Percentiles rank a stretch among this genome's conserved stretches.
Conservation (phyloP, 2,797 vertebrate species). For the Gallirallus australis region DNA sequence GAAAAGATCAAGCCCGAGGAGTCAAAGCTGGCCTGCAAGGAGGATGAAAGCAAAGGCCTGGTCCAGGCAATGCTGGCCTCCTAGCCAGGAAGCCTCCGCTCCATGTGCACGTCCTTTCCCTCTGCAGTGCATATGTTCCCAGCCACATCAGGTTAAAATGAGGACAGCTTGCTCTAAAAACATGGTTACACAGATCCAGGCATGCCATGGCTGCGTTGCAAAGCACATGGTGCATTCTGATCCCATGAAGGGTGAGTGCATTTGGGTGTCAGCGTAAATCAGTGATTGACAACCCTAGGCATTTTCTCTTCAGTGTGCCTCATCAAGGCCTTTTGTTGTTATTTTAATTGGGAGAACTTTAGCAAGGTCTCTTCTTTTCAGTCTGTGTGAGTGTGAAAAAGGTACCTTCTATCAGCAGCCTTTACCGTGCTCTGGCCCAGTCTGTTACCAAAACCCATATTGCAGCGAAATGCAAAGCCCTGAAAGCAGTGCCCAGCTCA, state of each 20-base stretch:
- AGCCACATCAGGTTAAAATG: neutral
- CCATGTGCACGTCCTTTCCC: neutral
- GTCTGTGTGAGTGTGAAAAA: neutral
- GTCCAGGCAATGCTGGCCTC: neutral
- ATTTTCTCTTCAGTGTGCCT: neutral
- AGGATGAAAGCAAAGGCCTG: neutral
- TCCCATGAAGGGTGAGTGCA: neutral
- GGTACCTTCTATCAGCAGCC: neutral
- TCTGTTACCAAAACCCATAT: neutral
- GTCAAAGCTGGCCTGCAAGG: neutral
- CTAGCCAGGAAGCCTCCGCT: neutral
- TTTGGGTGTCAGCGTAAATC: neutral
- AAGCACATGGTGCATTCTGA: neutral
- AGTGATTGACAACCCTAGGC: neutral
- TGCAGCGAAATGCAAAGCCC: neutral
- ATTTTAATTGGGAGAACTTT: neutral
- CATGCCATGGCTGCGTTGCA: accelerated
- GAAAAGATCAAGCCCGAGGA: neutral
- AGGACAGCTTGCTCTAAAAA: neutral
- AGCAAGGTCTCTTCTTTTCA: neutral
- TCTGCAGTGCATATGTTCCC: neutral
- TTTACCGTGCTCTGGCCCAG: neutral
- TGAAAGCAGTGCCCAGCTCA: neutral
- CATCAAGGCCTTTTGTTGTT: neutral
- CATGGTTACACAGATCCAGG: neutral